Percentiles rank a stretch among this genome's conserved stretches.
These are phyloP conservation scores for Geococcyx californianus DNA, from an alignment of 2,113 vertebrate species.

Conservation along the genomic window DNA sequence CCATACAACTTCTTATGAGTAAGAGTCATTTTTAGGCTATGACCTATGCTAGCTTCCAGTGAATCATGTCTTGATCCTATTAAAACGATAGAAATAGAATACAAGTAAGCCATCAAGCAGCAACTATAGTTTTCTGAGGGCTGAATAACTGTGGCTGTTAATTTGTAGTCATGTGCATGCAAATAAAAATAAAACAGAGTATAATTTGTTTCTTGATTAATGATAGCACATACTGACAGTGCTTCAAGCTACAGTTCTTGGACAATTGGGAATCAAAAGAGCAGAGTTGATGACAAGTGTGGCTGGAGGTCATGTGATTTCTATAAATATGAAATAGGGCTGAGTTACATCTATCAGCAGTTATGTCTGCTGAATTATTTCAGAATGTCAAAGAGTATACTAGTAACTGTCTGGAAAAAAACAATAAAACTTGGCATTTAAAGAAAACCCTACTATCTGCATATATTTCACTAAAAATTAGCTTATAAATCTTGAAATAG, in stretches of 20 bases:
- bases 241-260: slow-evolving; percentile 47
- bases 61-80: background rate
- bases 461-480: background rate
- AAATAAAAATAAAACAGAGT: slow-evolving; percentile 37
- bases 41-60: background rate
- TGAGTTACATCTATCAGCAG: slow-evolving; percentile 61
- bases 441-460: background rate
- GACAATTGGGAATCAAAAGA: slow-evolving; percentile 63
- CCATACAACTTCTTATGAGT: background rate
- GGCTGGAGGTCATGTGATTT: slow-evolving; percentile 50
- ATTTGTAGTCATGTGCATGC: background rate
- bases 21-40: slow-evolving; percentile 23
- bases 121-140: background rate
- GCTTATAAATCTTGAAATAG: background rate
- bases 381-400: slow-evolving; percentile 34
- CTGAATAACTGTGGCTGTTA: slow-evolving; percentile 14
- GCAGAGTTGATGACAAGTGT: slow-evolving; percentile 66
- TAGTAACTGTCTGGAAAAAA: background rate
- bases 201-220: slow-evolving; percentile 69
- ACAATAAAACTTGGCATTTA: background rate
- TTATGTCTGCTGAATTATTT: slow-evolving; percentile 58
- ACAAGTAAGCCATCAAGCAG: background rate
- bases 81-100: slow-evolving; percentile 25
- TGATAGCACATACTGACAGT: slow-evolving; percentile 41
- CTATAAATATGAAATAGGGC: slow-evolving; percentile 65